Conservation (phyloP, 2,888 invertebrate species). For the Blera fallax region DNA sequence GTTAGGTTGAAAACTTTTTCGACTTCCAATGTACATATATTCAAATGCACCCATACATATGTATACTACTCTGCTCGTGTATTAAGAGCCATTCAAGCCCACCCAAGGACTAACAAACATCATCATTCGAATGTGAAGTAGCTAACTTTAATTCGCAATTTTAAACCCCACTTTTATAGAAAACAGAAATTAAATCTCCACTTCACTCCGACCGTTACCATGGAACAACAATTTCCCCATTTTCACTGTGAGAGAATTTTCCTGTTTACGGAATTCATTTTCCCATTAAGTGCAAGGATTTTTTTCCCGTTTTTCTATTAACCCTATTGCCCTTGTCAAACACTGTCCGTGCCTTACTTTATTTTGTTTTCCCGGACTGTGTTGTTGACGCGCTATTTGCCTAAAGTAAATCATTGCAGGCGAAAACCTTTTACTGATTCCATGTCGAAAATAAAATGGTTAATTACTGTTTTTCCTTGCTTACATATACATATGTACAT, state of each 20-base stretch:
- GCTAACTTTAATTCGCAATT: background rate
- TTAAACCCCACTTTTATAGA: background rate
- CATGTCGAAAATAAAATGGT: constrained; percentile 16
- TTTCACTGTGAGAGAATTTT: constrained; percentile 12
- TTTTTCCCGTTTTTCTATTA: background rate
- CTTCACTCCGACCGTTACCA: background rate
- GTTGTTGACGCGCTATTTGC: constrained; percentile 20
- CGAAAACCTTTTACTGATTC: constrained; percentile 22
- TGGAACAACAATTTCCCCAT: constrained; percentile 9
- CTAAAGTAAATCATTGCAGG: constrained; percentile 11
- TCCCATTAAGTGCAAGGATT: constrained; percentile 38
- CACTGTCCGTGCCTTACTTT: background rate
- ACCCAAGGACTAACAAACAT: background rate
- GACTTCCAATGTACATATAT: too few species aligned
- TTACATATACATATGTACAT: too few species aligned
- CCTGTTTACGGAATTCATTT: constrained; percentile 36
- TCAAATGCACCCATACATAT: too few species aligned
- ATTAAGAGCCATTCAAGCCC: too few species aligned
- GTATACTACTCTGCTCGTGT: too few species aligned
- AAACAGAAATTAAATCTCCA: background rate
- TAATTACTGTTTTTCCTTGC: constrained; percentile 14
- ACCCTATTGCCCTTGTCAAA: background rate
- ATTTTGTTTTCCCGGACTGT: constrained; percentile 5
- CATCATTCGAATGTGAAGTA: background rate
- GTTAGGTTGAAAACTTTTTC: too few species aligned